Evolutionary conservation across 2,888 invertebrate species (phyloP), one percentile per base, ranked within the genome.

Genomic region (Pandemis cinnamomeana): DNA sequence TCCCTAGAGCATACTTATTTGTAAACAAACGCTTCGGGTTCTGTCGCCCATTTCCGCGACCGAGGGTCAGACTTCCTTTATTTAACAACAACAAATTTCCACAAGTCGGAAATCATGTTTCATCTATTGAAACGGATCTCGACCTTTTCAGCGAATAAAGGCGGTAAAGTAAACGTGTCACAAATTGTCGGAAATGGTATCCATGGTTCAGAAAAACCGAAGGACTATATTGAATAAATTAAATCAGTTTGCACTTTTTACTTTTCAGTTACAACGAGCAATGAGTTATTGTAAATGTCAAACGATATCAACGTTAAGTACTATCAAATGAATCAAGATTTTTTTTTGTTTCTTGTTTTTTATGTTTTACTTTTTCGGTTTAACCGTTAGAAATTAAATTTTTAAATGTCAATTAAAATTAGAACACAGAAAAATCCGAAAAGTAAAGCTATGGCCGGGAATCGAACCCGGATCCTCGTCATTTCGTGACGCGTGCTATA

Each of bases 31-130:
- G n/a, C 46, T 48, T 51, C 36, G 66, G 46, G 48, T 5, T n/a
- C 46, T 51, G 15, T 48, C n/a, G 11, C 15, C 42, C 63, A 44
- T 66, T 66, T 51, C 66, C 66, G 66, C 8, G n/a, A 5, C 27
- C 46, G 36, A 51, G 66, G 66, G 46, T 63, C 63, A 63, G n/a
- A 20, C 36, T 15, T 66, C 51, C 51, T 51, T 51, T 66, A 36
- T 66, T 20, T 58, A 51, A 51, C 48, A 66, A 48, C 48, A 51
- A n/a, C 66, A 51, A 66, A 48, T 48, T 36, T 66, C 36, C 66
- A 36, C 36, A 66, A 66, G 13, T 66, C 41, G 66, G 66, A 51
- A 66, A 66, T 66, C 66, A 51, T 51, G 63, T 63, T 63, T 51
- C 66, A 51, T 66, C 36, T 51, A 66, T 66, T 66, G 27, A 51